phyloP scores from a whole-genome alignment of 2,888 invertebrate genomes.

The Galerucella pusilla region DNA sequence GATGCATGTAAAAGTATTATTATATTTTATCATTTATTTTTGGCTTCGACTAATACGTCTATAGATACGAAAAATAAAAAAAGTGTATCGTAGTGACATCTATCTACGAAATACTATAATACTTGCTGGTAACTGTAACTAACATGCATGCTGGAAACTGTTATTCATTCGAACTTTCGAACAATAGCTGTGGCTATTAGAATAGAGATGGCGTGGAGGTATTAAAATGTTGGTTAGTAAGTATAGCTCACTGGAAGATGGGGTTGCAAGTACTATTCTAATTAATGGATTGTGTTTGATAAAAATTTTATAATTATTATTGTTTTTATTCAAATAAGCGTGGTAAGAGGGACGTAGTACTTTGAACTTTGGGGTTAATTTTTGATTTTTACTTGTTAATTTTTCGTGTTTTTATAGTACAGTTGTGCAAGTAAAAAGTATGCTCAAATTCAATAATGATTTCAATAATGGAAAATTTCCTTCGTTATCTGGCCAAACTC shows the following conservation, averaged over 20 bases:
- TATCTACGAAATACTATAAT: not conserved
- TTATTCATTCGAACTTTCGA: too few species aligned
- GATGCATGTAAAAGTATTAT: not conserved
- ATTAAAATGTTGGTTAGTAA: not conserved
- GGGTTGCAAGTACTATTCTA: too few species aligned
- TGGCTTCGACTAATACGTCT: not conserved
- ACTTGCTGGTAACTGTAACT: too few species aligned
- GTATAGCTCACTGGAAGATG: not conserved
- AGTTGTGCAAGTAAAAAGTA: not conserved
- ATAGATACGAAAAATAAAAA: not conserved
- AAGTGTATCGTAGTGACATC: not conserved
- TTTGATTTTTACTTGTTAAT: too few species aligned
- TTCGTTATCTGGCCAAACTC: not conserved
- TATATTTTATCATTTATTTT: not conserved
- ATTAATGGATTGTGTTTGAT: too few species aligned
- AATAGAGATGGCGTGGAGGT: not conserved
- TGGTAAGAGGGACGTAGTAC: too few species aligned
- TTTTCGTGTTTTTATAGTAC: too few species aligned
- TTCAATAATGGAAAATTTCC: not conserved
- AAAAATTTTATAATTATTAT: too few species aligned
- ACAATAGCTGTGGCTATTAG: not conserved
- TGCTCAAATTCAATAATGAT: not conserved
- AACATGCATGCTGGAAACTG: too few species aligned
- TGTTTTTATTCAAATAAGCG: too few species aligned
- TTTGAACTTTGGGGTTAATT: too few species aligned